These are phyloP conservation scores for Microcebus murinus DNA, from an alignment of 2,113 vertebrate genomes.

Conservation along the genomic window DNA sequence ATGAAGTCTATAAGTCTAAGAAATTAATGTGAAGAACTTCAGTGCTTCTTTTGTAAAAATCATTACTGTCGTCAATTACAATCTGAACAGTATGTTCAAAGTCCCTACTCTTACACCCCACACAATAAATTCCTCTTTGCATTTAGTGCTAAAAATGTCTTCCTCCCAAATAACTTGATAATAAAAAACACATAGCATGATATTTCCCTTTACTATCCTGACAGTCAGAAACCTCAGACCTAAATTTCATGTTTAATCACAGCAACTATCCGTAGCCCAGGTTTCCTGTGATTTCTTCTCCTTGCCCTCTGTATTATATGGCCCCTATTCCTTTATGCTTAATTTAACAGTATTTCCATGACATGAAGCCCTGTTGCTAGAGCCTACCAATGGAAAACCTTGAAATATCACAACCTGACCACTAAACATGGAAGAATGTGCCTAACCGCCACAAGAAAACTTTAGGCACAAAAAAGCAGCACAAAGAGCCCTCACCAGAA, in stretches of 20 bases:
- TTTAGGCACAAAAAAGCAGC: not conserved
- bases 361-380: not conserved
- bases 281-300: not conserved
- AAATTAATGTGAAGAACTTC: not conserved
- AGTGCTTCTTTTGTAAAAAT: not conserved
- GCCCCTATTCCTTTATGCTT: not conserved
- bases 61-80: too few relatives aligned
- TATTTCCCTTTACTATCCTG: not conserved
- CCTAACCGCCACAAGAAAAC: not conserved
- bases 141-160: not conserved
- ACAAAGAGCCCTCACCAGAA: not conserved
- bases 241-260: not conserved
- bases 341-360: not conserved
- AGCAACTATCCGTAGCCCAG: not conserved
- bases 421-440: not conserved
- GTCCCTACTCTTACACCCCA: not conserved
- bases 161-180: not conserved
- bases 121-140: not conserved
- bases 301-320: not conserved
- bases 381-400: not conserved
- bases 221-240: not conserved
- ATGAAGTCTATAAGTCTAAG: not conserved
- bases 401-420: not conserved
- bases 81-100: not conserved
- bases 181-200: not conserved